phyloP scores from a whole-genome alignment of 2,888 invertebrate genomes.

The Lasioglossum figueresi region DNA sequence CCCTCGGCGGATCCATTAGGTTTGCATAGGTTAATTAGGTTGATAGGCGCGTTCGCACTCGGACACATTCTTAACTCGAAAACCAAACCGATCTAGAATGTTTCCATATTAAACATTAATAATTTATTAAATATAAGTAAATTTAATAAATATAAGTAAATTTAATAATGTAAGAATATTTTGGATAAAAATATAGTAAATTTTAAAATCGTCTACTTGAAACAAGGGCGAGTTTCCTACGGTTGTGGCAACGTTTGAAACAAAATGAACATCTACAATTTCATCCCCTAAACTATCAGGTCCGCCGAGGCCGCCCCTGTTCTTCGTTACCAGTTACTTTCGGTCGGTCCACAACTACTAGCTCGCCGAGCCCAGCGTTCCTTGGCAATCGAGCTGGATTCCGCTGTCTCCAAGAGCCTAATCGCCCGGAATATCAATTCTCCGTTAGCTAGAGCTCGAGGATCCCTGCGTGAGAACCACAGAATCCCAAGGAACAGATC shows the following conservation, averaged over 20 bases:
- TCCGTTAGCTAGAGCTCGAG: neutral
- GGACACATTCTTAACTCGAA: neutral
- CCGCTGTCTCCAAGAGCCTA: neutral
- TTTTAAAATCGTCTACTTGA: neutral
- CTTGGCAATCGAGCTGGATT: neutral
- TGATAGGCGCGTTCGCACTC: neutral
- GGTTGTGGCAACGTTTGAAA: neutral
- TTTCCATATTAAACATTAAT: neutral
- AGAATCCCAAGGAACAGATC: slow-evolving; percentile 54
- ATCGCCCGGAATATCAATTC: neutral
- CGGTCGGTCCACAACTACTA: slow-evolving; percentile 6
- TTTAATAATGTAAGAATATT: neutral
- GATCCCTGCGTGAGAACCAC: slow-evolving; percentile 13
- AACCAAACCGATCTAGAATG: neutral
- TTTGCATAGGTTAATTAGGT: neutral
- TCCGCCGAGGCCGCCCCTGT: slow-evolving; percentile 28
- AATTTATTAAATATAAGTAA: neutral
- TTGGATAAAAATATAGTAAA: neutral
- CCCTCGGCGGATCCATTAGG: neutral
- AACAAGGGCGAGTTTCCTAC: neutral
- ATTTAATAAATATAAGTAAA: neutral
- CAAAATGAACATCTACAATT: neutral
- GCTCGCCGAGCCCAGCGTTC: slow-evolving; percentile 18
- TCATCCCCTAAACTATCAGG: neutral
- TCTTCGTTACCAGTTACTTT: slow-evolving; percentile 7